Evolutionary conservation across 2,113 vertebrate genomes (phyloP).

Genomic region (Phyllostomus hastatus): DNA sequence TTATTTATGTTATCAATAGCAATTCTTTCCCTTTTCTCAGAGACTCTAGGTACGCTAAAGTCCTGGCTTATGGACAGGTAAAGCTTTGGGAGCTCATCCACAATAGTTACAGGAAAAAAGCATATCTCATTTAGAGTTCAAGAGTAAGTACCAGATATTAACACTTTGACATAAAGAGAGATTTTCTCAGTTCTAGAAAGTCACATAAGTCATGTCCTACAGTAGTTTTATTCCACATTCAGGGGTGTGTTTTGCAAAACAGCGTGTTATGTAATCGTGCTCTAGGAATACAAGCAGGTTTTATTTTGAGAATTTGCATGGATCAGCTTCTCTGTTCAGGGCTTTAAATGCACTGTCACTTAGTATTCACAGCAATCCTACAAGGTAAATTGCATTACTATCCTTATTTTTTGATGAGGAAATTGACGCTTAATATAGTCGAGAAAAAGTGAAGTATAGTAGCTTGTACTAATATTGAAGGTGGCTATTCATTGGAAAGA

Average conservation of each 20-base stretch:
- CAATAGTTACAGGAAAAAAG: not conserved
- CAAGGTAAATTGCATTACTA: not conserved
- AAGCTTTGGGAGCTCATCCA: not conserved
- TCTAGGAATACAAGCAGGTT: not conserved
- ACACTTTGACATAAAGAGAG: not conserved
- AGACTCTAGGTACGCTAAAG: not conserved
- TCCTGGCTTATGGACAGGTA: not conserved
- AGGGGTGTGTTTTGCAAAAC: not conserved
- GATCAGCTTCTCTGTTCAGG: not conserved
- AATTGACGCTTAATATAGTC: not conserved
- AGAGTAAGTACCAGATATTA: not conserved
- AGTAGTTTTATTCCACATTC: not conserved
- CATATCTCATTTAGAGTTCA: not conserved
- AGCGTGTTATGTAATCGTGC: not conserved
- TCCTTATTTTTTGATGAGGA: not conserved
- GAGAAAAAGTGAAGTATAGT: not conserved
- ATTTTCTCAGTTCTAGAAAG: not conserved
- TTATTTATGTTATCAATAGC: not conserved
- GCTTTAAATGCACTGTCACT: not conserved
- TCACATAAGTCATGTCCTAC: not conserved
- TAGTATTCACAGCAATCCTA: not conserved
- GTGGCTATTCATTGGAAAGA: not conserved
- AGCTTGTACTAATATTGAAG: not conserved
- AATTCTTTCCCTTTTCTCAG: not conserved
- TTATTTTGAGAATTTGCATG: constrained; percentile 10